Base-by-base conservation (phyloP, 1,140 invertebrate species). In the Macrosteles quadrilineatus region DNA sequence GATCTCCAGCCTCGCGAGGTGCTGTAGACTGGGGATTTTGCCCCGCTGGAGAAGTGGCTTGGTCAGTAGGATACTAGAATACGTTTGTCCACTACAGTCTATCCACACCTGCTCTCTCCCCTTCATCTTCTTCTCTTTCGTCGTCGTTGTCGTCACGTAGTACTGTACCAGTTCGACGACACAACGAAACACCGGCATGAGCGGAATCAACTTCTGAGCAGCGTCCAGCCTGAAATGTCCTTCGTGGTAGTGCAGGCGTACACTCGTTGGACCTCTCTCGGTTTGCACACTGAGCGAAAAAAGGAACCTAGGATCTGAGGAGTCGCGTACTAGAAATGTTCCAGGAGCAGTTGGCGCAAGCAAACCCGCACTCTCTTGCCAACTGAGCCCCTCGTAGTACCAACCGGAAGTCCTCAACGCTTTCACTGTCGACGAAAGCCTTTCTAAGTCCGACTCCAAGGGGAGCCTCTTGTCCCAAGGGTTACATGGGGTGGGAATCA, bases 211-310 rank as follows among this genome's bases (percentile, higher is more conserved):
- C 17, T 84, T 83, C 0, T 86, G 84, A 66, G 92, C 90, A 14
- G 91, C 88, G 77, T 95, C 93, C 73, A 96, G 81, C 25, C 87
- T 82, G 83, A 94, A 96, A 69, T 85, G 84, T 0, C 92, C 92
- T 72, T 86, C 80, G 32, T 83, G 81, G 78, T 90, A 94, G 63
- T 89, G 86, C 19, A 96, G 85, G 32, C 94, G 81, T 0, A 95
- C 90, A 30, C 91, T 93, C 0, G 92, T 95, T 0, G 93, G 92
- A 0, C 93, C 93, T 32, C 87, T 80, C 17, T 86, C 84, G 0
- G 93, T 95, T 79, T 95, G 92, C 11, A 95, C 90, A 74, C 91
- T 93, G 17, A 96, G 81, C 2, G 92, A 88, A 77, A 91, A 96
- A 30, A 92, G 85, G 80, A 88, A 94, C 71, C 87, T 85, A 2